Evolutionary conservation across 2,113 vertebrate species (phyloP).

Genomic region (Madoqua kirkii): DNA sequence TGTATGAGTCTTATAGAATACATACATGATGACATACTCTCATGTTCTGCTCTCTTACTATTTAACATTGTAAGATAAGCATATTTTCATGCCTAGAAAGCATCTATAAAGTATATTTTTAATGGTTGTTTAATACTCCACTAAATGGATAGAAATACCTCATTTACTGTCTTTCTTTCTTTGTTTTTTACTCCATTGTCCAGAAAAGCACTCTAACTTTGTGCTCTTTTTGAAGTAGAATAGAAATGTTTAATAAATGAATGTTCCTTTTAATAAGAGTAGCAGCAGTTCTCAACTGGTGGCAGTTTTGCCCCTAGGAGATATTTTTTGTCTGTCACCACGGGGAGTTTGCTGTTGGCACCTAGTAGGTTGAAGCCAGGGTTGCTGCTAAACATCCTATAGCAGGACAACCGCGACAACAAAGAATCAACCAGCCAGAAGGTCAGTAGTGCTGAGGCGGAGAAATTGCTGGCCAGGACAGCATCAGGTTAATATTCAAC

Average conservation of each 20-base stretch:
- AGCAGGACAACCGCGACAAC: neutral
- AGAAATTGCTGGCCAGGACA: slow-evolving; percentile 12
- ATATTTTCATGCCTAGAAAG: neutral
- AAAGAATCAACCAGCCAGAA: neutral
- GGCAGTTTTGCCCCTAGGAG: neutral
- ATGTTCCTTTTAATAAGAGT: neutral
- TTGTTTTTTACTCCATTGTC: neutral
- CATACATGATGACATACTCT: neutral
- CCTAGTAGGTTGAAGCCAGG: neutral
- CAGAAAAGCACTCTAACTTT: neutral
- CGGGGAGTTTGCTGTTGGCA: neutral
- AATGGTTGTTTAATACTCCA: neutral
- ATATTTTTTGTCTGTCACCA: neutral
- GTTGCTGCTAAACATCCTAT: neutral
- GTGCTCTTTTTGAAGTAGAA: neutral
- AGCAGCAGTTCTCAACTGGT: neutral
- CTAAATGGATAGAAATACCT: neutral
- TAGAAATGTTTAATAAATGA: neutral
- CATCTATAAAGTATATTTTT: neutral
- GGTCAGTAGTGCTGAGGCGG: slow-evolving; percentile 1
- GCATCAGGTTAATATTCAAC: slow-evolving; percentile 63
- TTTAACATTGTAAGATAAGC: neutral
- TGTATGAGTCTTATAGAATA: neutral
- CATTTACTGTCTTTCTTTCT: neutral
- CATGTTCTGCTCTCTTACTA: neutral